Evolutionary conservation across 2,113 vertebrate species (phyloP).

Genomic region (Amazona vittata): DNA sequence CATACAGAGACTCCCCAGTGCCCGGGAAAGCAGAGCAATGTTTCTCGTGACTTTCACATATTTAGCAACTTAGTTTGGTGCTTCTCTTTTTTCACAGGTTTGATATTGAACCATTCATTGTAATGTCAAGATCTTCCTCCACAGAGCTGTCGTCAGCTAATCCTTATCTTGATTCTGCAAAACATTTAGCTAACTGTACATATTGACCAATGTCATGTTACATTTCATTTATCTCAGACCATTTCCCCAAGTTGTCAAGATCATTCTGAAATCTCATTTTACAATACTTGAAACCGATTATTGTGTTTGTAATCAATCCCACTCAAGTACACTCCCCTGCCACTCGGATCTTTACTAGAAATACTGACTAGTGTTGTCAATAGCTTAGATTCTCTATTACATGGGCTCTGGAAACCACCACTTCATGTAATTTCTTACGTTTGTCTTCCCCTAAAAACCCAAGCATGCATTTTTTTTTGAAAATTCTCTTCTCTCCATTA

Average conservation of each 20-base stretch:
- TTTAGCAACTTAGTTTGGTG: not conserved
- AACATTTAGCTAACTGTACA: not conserved
- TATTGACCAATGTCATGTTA: not conserved
- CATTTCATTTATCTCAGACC: not conserved
- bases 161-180: not conserved
- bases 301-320: not conserved
- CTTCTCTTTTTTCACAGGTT: not conserved
- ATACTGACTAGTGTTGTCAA: not conserved
- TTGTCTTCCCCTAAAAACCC: not conserved
- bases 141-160: not conserved
- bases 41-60: not conserved
- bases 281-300: not conserved
- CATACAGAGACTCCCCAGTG: not conserved
- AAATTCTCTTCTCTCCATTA: not conserved
- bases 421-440: not conserved
- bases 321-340: not conserved
- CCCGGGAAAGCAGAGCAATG: not conserved
- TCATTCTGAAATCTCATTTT: not conserved
- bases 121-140: not conserved
- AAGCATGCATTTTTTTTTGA: accelerated
- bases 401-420: not conserved
- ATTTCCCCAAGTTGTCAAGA: not conserved
- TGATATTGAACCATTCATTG: not conserved
- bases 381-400: not conserved
- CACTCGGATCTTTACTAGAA: not conserved